Percentiles rank a stretch among this genome's conserved stretches.
Conservation (phyloP, 2,797 vertebrate species). For the Myotis myotis region DNA sequence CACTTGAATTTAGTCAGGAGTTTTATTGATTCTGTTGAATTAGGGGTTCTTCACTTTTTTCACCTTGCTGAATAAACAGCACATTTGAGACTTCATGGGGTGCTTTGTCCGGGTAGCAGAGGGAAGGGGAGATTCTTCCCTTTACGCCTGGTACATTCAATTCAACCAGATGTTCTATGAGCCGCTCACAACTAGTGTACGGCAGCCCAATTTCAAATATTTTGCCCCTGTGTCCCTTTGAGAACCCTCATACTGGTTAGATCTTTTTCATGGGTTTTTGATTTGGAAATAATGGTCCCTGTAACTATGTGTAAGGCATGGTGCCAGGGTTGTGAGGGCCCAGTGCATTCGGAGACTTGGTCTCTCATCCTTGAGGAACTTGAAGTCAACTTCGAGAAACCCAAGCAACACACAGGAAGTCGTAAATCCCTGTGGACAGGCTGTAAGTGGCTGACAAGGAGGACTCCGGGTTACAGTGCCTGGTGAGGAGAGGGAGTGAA, state of each 20-base stretch:
- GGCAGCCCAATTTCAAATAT: not conserved
- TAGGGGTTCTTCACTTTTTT: not conserved
- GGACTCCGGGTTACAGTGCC: not conserved
- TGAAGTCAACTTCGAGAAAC: conserved; percentile 38
- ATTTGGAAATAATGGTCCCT: not conserved
- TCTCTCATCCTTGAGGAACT: not conserved
- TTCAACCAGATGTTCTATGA: not conserved
- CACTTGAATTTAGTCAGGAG: not conserved
- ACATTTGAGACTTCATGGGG: not conserved
- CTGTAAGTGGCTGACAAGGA: not conserved
- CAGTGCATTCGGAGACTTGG: not conserved
- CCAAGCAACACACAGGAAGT: not conserved
- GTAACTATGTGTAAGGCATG: not conserved
- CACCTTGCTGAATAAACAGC: not conserved
- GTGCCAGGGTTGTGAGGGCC: not conserved
- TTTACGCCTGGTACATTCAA: not conserved
- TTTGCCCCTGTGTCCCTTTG: not conserved
- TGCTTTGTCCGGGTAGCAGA: not conserved
- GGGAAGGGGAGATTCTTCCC: not conserved
- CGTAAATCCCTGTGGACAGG: not conserved
- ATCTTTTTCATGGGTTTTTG: not conserved
- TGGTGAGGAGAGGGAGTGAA: not conserved
- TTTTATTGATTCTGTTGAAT: not conserved
- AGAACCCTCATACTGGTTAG: not conserved
- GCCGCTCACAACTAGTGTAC: not conserved